These are phyloP conservation scores for Coenonympha glycerion DNA, from an alignment of 2,888 invertebrate genomes.

Conservation along the genomic window DNA sequence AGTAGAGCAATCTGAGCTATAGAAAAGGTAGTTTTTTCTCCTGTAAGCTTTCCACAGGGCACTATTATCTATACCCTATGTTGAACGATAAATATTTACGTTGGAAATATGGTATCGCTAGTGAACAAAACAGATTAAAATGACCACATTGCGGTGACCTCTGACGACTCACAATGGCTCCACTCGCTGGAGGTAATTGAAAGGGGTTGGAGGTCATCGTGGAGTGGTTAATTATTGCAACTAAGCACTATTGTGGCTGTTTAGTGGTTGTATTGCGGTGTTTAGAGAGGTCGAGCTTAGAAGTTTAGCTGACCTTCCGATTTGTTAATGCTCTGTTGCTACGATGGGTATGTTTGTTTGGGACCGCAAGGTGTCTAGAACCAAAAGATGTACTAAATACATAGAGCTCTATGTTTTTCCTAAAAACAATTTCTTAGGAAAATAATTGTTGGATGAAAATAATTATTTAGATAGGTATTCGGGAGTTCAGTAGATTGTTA, in stretches of 20 bases:
- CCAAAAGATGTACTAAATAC: not conserved
- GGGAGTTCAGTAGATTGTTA: too few species aligned
- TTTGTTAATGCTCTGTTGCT: constrained; percentile 41
- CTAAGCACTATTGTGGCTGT: constrained; percentile 41
- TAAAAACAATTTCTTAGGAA: too few species aligned
- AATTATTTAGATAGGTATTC: too few species aligned
- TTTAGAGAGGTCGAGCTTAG: constrained; percentile 47
- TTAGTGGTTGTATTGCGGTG: constrained; percentile 33
- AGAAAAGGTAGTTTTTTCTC: not conserved
- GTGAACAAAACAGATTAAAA: constrained; percentile 28
- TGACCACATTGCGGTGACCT: constrained; percentile 22
- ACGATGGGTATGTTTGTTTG: constrained; percentile 1
- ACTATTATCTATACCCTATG: not conserved
- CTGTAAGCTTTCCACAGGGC: not conserved
- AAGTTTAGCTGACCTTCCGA: constrained; percentile 53
- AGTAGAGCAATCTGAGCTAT: too few species aligned
- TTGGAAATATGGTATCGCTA: constrained; percentile 20
- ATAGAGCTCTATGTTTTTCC: not conserved
- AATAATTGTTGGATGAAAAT: too few species aligned
- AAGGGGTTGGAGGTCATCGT: constrained; percentile 25
- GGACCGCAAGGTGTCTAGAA: not conserved
- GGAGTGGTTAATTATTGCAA: constrained; percentile 38
- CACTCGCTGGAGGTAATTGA: constrained; percentile 11
- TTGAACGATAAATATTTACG: constrained; percentile 23
- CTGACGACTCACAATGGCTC: constrained; percentile 17